Conservation (phyloP, 1,140 invertebrate genomes). For the Pollicipes pollicipes region DNA sequence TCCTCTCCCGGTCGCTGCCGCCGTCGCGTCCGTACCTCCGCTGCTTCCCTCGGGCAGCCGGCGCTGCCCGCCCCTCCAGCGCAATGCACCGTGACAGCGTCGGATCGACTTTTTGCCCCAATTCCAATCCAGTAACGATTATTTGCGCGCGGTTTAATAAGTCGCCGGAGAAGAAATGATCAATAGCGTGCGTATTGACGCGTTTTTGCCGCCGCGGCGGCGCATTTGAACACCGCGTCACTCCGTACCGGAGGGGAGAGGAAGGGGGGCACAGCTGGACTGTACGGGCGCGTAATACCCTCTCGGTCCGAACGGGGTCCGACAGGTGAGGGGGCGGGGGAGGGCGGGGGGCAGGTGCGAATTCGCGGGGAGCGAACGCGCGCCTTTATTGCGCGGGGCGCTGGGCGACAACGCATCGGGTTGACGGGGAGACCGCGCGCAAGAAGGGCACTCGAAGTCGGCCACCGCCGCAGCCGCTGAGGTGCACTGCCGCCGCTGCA, state of each 20-base stretch:
- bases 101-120: background rate
- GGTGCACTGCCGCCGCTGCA: background rate
- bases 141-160: background rate
- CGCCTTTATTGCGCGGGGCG: background rate
- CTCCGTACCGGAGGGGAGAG: too few relatives aligned
- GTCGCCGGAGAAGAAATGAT: background rate
- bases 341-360: background rate
- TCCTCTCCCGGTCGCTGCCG: too few relatives aligned
- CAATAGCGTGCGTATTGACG: background rate
- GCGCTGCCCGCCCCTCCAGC: background rate
- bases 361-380: background rate
- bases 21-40: too few relatives aligned
- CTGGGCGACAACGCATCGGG: background rate
- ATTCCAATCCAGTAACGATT: slow-evolving; percentile 2
- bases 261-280: background rate
- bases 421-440: background rate
- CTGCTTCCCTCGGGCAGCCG: too few relatives aligned
- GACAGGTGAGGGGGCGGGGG: background rate
- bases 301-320: too few relatives aligned
- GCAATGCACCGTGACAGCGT: background rate
- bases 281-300: background rate
- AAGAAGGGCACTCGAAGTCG: background rate
- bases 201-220: background rate
- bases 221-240: background rate
- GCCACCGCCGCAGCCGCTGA: background rate